Percentiles rank a stretch among this genome's conserved stretches.
phyloP scores from a whole-genome alignment of 2,797 vertebrate species.

The Melanotaenia nigrans region DNA sequence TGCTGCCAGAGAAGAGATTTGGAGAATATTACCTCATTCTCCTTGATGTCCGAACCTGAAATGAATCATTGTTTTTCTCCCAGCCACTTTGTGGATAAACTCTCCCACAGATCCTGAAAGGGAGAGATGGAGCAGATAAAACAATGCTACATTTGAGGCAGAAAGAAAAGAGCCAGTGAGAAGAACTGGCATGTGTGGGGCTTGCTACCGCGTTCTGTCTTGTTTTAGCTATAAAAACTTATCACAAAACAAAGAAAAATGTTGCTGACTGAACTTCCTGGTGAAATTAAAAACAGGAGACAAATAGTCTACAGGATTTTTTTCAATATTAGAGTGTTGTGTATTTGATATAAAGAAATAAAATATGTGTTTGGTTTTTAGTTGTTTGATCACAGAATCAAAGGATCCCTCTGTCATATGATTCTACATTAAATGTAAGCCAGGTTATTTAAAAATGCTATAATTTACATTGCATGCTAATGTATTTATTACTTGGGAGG shows the following conservation, averaged over 20 bases:
- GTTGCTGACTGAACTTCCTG: not conserved
- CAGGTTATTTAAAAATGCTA: not conserved
- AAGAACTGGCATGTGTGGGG: constrained; percentile 1
- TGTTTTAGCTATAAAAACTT: constrained; percentile 18
- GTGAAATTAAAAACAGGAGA: not conserved
- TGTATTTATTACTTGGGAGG: too few relatives aligned
- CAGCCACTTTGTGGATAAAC: constrained; percentile 40
- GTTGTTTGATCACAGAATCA: too few relatives aligned
- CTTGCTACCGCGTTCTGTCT: constrained; percentile 19
- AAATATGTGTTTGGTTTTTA: too few relatives aligned
- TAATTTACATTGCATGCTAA: too few relatives aligned
- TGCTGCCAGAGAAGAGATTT: constrained; percentile 20
- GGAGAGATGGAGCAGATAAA: constrained; percentile 34
- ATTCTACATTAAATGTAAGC: too few relatives aligned
- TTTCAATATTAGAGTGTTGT: not conserved
- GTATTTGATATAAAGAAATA: too few relatives aligned
- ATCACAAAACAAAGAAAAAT: not conserved
- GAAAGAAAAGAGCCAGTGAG: constrained; percentile 5
- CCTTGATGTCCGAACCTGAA: constrained; percentile 52
- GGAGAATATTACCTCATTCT: constrained; percentile 32
- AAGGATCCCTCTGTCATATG: too few relatives aligned
- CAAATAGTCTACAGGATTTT: not conserved
- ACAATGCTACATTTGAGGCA: constrained; percentile 11
- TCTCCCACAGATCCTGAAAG: constrained; percentile 43
- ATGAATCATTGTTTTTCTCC: constrained; percentile 63